Conservation (phyloP, 2,888 invertebrate species). For the Heteropelma amictum region DNA sequence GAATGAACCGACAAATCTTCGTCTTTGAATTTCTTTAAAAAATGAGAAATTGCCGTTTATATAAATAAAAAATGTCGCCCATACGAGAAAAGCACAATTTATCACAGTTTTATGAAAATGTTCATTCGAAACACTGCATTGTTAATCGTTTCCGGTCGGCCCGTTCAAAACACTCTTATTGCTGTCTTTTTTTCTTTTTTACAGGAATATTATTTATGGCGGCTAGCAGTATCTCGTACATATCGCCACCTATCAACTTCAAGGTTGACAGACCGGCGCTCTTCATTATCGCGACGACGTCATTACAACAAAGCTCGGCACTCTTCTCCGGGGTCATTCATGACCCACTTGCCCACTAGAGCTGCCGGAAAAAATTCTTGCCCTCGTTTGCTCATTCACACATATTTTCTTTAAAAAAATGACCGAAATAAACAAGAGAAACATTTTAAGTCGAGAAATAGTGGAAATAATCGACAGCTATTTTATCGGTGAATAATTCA, state of each 20-base stretch:
- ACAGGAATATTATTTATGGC: background rate
- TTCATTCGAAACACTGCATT: no score
- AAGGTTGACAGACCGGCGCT: constrained; percentile 26
- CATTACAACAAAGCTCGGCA: background rate
- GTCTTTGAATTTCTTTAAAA: background rate
- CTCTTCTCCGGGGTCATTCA: constrained; percentile 37
- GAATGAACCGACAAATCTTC: no score
- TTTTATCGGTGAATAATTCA: no score
- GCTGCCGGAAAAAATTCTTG: background rate
- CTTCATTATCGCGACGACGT: constrained; percentile 23
- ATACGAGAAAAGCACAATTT: no score
- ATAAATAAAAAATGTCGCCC: no score
- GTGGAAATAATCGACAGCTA: no score
- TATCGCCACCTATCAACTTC: constrained; percentile 11
- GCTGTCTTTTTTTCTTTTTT: background rate
- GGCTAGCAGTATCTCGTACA: background rate
- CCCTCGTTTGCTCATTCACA: no score
- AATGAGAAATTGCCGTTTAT: background rate
- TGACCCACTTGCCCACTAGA: constrained; percentile 5
- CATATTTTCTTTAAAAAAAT: no score
- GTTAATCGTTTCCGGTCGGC: background rate
- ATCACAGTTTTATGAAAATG: no score
- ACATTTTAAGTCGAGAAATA: no score
- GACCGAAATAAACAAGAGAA: no score
- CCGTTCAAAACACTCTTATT: background rate